These are phyloP conservation scores for Pempheris klunzingeri DNA, from an alignment of 2,797 vertebrate species.

Conservation along the genomic window DNA sequence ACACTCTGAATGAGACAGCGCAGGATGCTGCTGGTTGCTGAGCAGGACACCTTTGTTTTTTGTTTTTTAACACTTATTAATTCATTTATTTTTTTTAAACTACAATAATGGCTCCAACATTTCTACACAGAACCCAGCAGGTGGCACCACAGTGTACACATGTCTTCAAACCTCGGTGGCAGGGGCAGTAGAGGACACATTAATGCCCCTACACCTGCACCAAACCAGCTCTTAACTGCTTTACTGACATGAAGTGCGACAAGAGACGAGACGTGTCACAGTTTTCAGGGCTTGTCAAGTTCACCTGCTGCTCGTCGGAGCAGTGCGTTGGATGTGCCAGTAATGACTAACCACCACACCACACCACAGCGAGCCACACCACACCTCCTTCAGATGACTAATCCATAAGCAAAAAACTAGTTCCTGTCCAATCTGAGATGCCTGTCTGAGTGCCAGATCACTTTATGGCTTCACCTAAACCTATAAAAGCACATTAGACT, in stretches of 20 bases:
- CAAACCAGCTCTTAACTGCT: accelerated
- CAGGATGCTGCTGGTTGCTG: not conserved
- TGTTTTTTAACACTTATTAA: too few species aligned
- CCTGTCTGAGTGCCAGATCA: too few species aligned
- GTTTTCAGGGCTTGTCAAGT: slow-evolving; percentile 39
- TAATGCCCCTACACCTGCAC: not conserved
- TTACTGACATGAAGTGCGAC: too few species aligned
- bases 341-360: not conserved
- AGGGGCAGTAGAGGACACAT: not conserved
- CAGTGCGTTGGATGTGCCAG: not conserved
- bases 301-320: slow-evolving; percentile 32
- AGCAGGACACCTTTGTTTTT: not conserved
- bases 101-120: too few species aligned
- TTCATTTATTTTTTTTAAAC: not conserved
- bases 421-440: too few species aligned
- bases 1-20: slow-evolving; percentile 18
- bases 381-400: not conserved
- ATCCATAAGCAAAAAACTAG: not conserved
- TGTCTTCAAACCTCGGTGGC: too few species aligned
- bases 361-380: too few species aligned
- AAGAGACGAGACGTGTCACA: too few species aligned
- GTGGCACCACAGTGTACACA: not conserved
- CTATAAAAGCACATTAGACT: too few species aligned
- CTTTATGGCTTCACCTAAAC: not conserved
- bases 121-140: not conserved